Base-by-base conservation (phyloP, 2,888 invertebrate genomes). In the Iselma pallidipennis region DNA sequence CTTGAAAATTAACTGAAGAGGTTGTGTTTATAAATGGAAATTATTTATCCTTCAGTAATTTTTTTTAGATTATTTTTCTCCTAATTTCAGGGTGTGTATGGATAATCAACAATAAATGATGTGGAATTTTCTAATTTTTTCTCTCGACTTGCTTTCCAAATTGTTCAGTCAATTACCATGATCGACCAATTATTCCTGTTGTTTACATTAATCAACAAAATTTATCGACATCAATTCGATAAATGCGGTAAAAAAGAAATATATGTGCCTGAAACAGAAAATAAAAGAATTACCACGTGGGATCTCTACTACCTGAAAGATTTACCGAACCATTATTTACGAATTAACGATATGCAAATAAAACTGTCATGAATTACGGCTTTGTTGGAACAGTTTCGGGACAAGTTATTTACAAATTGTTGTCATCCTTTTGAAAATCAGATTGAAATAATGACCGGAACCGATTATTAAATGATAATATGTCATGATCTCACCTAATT, bases 311-410 rank as follows among this genome's bases (percentile, higher is more conserved):
- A n/a, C n/a, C n/a, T 29, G 21, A 33, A 33, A 49, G 53, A 51
- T 31, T 53, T 19, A 42, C 29, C 29, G 52, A 16, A 10, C 54
- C 42, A 25, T 59, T 59, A 59, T 59, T 59, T 52, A 54, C 49
- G 59, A 59, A 55, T 28, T 23, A 23, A 21, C 58, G 37, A 21
- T 54, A 59, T 59, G 59, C 48, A 50, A 58, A 58, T 58, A 16
- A 21, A 14, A 29, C 50, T 49, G 52, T 55, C 54, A 59, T 55
- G 49, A 52, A 58, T 49, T 29, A 57, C 12, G 53, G 7, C 48
- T 55, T 45, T 60, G 60, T 60, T 60, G 55, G 45, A 55, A 55
- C 60, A 60, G 26, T 60, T 60, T 42, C 31, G 33, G 50, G 55
- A 55, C n/a, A n/a, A 60, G 55, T 60, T 48, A 48, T 45, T 45